Conservation (phyloP, 1,140 invertebrate genomes). For the Pseudoatta argentina region DNA sequence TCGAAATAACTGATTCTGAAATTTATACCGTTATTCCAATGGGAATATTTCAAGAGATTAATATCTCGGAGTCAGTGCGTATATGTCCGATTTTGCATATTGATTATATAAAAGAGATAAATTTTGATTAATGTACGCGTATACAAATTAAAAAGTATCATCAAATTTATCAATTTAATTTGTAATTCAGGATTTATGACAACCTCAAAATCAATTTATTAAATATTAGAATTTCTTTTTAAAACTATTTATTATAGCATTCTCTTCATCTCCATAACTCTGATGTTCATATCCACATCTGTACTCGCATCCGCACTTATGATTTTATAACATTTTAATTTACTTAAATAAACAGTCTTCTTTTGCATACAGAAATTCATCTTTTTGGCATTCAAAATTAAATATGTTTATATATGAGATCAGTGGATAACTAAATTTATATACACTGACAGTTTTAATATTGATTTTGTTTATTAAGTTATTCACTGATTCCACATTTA, state of each 20-base stretch:
- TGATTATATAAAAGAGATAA: neutral
- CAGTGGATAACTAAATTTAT: too few species aligned
- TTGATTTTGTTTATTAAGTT: too few species aligned
- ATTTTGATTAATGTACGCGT: slow-evolving; percentile 1
- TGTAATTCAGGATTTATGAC: neutral
- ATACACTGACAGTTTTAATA: too few species aligned
- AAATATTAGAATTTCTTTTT: neutral
- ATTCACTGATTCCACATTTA: neutral
- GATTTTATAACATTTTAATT: neutral
- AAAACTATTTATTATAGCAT: neutral
- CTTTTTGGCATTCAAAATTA: too few species aligned
- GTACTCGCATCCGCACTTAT: neutral
- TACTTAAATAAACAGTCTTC: neutral
- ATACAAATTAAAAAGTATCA: neutral
- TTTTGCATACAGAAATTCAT: neutral
- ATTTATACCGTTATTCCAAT: neutral
- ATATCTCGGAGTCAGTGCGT: neutral
- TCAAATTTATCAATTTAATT: neutral
- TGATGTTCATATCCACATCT: neutral
- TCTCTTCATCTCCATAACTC: neutral
- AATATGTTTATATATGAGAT: too few species aligned
- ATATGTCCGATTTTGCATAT: neutral
- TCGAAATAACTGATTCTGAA: slow-evolving; percentile 13
- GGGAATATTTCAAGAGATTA: slow-evolving; percentile 10
- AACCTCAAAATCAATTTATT: neutral